Evolutionary conservation across 2,888 invertebrate genomes (phyloP).

Genomic region (Cantharis rufa): DNA sequence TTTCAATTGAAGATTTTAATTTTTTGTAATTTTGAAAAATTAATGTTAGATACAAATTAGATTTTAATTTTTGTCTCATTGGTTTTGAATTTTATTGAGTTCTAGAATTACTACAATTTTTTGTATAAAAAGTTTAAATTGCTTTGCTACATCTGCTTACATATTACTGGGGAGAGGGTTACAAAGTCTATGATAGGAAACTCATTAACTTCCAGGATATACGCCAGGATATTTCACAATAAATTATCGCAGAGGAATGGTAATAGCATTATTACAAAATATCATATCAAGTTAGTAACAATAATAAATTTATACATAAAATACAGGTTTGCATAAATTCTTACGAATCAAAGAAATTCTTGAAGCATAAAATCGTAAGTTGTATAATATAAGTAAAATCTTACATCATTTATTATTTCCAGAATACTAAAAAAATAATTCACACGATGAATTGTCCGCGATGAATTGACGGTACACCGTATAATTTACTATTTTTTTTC

Average conservation of each 20-base stretch:
- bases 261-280: neutral
- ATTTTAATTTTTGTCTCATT: too few relatives aligned
- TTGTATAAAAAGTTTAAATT: neutral
- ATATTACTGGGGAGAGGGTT: neutral
- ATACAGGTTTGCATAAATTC: neutral
- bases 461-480: too few relatives aligned
- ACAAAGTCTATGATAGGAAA: neutral
- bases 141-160: neutral
- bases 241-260: neutral
- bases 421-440: too few relatives aligned
- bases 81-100: neutral
- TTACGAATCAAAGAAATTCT: neutral
- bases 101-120: too few relatives aligned
- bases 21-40: too few relatives aligned
- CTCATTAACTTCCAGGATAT: neutral
- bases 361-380: neutral
- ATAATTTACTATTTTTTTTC: too few relatives aligned
- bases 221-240: neutral
- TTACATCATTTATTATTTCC: too few relatives aligned
- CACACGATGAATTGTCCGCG: too few relatives aligned
- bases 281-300: neutral
- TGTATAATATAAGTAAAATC: too few relatives aligned
- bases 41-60: too few relatives aligned
- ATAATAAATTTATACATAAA: neutral
- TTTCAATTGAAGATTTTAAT: neutral